phyloP scores from a whole-genome alignment of 2,888 invertebrate species.

The Criorhina ranunculi region DNA sequence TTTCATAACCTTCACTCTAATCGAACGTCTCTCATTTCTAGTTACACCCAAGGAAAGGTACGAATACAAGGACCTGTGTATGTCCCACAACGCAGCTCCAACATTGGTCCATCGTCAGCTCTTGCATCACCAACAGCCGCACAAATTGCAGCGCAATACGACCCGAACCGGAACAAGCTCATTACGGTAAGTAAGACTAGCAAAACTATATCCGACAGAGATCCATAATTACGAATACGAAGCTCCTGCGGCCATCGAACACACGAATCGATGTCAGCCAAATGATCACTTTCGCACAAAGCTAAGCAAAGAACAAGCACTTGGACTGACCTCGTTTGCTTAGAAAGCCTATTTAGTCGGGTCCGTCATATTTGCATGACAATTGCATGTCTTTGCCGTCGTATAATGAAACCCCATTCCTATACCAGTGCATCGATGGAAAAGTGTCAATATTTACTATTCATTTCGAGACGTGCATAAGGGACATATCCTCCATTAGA shows the following conservation, averaged over 20 bases:
- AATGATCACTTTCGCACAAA: constrained; percentile 50
- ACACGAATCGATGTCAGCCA: constrained; percentile 18
- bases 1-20: constrained; percentile 1
- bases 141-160: constrained; percentile 83
- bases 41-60: constrained; percentile 66
- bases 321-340: constrained; percentile 26
- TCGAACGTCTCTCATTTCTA: constrained; percentile 12
- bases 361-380: constrained; percentile 50
- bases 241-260: neutral
- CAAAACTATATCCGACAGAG: constrained; percentile 10
- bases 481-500: constrained; percentile 23
- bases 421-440: constrained; percentile 4
- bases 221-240: neutral
- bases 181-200: constrained; percentile 71
- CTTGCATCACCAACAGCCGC: constrained; percentile 79
- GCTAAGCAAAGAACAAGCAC: constrained; percentile 5
- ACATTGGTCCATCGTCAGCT: constrained; percentile 81
- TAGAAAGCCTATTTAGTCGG: constrained; percentile 55
- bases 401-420: neutral
- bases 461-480: neutral
- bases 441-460: constrained; percentile 59
- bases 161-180: constrained; percentile 80
- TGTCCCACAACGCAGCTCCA: constrained; percentile 77
- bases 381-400: constrained; percentile 6
- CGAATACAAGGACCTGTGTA: constrained; percentile 80